phyloP scores from a whole-genome alignment of 2,797 vertebrate species.

The Stomatorhinus walkeri region DNA sequence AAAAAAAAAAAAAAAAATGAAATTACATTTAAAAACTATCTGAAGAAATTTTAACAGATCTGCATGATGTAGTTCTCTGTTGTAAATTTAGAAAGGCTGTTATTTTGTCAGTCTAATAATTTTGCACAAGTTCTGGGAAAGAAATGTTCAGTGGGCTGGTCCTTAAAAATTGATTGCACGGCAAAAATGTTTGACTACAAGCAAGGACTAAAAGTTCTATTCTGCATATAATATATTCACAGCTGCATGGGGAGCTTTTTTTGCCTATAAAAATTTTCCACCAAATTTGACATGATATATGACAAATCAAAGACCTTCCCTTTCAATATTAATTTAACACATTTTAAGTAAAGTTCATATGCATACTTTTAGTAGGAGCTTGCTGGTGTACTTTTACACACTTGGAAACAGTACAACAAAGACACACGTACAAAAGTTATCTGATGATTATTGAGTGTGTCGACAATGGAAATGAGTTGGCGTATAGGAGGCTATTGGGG shows the following conservation, averaged over 20 bases:
- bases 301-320: background rate
- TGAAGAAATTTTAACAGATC: background rate
- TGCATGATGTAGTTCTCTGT: background rate
- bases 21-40: background rate
- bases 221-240: background rate
- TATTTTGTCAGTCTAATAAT: background rate
- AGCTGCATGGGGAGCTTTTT: background rate
- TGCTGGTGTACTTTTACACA: background rate
- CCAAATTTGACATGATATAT: background rate
- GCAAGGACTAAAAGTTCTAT: background rate
- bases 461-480: background rate
- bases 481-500: background rate
- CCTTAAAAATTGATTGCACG: background rate
- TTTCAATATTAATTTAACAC: background rate
- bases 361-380: background rate
- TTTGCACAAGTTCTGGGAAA: background rate
- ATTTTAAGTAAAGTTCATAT: background rate
- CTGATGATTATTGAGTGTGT: background rate
- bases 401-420: background rate
- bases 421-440: background rate
- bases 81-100: background rate
- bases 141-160: background rate
- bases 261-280: background rate
- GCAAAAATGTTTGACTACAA: slow-evolving; percentile 12
- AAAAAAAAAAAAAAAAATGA: background rate